Base-by-base conservation (phyloP, 2,888 invertebrate genomes). In the Choreutis nemorana region DNA sequence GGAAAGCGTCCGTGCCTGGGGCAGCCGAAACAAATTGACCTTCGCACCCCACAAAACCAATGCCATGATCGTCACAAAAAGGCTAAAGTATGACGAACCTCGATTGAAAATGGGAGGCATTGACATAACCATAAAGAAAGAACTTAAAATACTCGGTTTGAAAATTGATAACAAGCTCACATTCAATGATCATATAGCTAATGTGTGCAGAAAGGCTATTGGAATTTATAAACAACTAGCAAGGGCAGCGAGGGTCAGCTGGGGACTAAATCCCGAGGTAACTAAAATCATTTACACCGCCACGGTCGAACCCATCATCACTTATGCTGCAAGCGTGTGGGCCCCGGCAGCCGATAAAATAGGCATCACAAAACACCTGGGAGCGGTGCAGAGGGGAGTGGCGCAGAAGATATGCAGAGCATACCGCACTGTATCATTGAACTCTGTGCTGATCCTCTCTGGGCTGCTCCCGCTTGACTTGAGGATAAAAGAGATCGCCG, bases 391-490 rank as follows among this genome's bases (percentile, higher is more conserved):
- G 12, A 14, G 29, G 5, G 24, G 12, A 9, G 16, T 29, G 12
- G 29, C 24, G 2, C 21, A 26, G 10, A 30, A 26, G 11, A 20
- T 8, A 2, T 9, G 14, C 16, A 14, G 20, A 11, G 25, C 29
- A n/a, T 24, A 29, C 23, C 9, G 24, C 3, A 23, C 24, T 2
- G 24, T 24, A 12, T 29, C 29, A 8, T 11, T 23, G 4, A 11
- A 11, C 4, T 12, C 14, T n/a, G 24, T 25, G 12, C 18, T 29
- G 3, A 14, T 24, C 4, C 16, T 24, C 4, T 16, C 12, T 5
- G 24, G 30, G n/a, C 15, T 13, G 12, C 14, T 30, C 3, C 30
- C 26, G 4, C 26, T 30, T n/a, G n/a, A n/a, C n/a, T n/a, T n/a
- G n/a, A n/a, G n/a, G n/a, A n/a, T n/a, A n/a, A n/a, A n/a, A n/a